A percentile compares a stretch with the other conserved stretches of the same genome.
Evolutionary conservation across 2,113 vertebrate species (phyloP).

Genomic region (Boulengeromyrus knoepffleri): DNA sequence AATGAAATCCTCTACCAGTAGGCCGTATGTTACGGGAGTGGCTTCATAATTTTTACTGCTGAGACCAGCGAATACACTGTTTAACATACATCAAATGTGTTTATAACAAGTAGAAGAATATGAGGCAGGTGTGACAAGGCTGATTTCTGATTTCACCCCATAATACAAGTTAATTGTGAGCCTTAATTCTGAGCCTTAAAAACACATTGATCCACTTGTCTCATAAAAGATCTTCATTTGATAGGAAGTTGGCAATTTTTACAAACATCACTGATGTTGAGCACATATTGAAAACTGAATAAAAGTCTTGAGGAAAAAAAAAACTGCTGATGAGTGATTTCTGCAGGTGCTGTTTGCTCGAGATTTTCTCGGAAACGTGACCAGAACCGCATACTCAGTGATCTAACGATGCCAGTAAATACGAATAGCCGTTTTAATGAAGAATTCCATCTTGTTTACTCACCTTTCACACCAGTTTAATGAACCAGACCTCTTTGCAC

Average conservation of each 20-base stretch:
- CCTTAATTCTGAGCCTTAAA: background rate
- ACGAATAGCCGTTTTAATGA: background rate
- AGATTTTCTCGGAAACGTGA: background rate
- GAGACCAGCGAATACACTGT: background rate
- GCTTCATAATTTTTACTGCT: background rate
- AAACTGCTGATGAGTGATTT: background rate
- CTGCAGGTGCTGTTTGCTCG: background rate
- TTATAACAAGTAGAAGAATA: background rate
- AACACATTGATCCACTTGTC: background rate
- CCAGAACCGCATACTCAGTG: background rate
- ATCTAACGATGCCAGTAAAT: background rate
- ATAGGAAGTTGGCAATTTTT: background rate
- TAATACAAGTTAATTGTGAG: background rate
- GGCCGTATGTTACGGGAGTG: background rate
- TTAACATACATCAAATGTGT: background rate
- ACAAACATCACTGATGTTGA: background rate
- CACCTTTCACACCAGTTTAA: background rate
- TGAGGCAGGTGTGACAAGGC: background rate
- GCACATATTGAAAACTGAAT: background rate
- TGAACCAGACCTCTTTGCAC: background rate
- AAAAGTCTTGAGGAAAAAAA: background rate
- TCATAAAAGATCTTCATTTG: background rate
- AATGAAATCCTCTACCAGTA: background rate
- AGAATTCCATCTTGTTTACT: background rate
- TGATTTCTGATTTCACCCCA: background rate